These are phyloP conservation scores for Cyclargus thomasi DNA, from an alignment of 1,140 invertebrate genomes.

Conservation along the genomic window DNA sequence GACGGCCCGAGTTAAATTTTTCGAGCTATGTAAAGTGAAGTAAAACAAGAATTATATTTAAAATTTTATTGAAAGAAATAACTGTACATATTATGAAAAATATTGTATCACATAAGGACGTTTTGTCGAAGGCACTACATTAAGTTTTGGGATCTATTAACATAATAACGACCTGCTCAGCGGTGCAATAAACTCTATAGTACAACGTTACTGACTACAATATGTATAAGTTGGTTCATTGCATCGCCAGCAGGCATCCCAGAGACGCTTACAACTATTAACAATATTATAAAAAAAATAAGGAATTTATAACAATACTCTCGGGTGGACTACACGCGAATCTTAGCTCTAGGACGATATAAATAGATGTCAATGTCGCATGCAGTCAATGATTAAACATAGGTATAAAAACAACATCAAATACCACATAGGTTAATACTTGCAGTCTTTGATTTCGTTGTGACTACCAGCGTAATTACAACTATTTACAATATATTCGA, in stretches of 20 bases:
- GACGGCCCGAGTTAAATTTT: no score
- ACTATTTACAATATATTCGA: slow-evolving; percentile 67
- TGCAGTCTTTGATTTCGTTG: slow-evolving; percentile 73
- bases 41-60: slow-evolving; percentile 24
- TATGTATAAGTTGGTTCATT: slow-evolving; percentile 16
- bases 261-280: slow-evolving; percentile 39
- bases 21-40: no score
- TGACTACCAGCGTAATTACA: slow-evolving; percentile 66
- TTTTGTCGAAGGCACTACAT: slow-evolving; percentile 63
- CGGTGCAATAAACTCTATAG: background rate
- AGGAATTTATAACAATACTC: slow-evolving; percentile 60
- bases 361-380: background rate
- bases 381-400: slow-evolving; percentile 40
- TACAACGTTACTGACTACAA: slow-evolving; percentile 20
- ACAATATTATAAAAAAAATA: slow-evolving; percentile 68
- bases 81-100: slow-evolving; percentile 67
- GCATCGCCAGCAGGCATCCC: slow-evolving; percentile 13
- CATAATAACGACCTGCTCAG: background rate
- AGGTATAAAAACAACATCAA: slow-evolving; percentile 54
- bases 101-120: slow-evolving; percentile 71
- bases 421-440: slow-evolving; percentile 48
- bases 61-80: slow-evolving; percentile 63
- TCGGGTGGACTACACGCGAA: slow-evolving; percentile 25
- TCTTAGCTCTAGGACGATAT: background rate
- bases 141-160: slow-evolving; percentile 16